Evolutionary conservation across 2,113 vertebrate genomes (phyloP).

Genomic region (Psittacara wagleri): DNA sequence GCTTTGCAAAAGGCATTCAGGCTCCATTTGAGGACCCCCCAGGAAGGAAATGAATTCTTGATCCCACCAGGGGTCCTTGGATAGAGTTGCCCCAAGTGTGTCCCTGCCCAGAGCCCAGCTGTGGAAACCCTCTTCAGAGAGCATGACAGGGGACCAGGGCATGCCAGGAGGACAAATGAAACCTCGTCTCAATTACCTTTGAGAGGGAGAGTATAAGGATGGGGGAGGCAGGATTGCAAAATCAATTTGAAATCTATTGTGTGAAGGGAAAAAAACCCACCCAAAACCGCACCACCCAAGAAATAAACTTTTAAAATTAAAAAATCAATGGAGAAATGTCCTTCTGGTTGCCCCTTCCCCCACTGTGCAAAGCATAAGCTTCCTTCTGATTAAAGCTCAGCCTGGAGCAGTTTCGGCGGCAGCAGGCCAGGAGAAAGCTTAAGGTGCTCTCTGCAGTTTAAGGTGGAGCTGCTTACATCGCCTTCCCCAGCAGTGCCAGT

Average conservation of each 20-base stretch:
- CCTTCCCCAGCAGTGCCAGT: not conserved
- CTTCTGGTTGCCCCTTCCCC: constrained; percentile 53
- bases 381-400: constrained; percentile 70
- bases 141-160: not conserved
- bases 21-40: not conserved
- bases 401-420: constrained; percentile 55
- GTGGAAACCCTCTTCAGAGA: not conserved
- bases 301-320: constrained; percentile 49
- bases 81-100: not conserved
- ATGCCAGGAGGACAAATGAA: not conserved
- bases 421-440: constrained; percentile 61
- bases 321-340: constrained; percentile 49
- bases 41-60: not conserved
- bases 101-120: not conserved
- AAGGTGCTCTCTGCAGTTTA: constrained; percentile 67
- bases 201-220: not conserved
- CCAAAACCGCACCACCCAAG: not conserved
- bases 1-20: not conserved
- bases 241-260: constrained; percentile 49
- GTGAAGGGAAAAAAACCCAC: not conserved
- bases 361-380: constrained; percentile 31
- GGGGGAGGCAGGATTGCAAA: not conserved
- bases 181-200: not conserved
- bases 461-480: constrained; percentile 57
- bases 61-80: not conserved